Base-by-base conservation (phyloP, 2,888 invertebrate species). In the Papilio gigon region DNA sequence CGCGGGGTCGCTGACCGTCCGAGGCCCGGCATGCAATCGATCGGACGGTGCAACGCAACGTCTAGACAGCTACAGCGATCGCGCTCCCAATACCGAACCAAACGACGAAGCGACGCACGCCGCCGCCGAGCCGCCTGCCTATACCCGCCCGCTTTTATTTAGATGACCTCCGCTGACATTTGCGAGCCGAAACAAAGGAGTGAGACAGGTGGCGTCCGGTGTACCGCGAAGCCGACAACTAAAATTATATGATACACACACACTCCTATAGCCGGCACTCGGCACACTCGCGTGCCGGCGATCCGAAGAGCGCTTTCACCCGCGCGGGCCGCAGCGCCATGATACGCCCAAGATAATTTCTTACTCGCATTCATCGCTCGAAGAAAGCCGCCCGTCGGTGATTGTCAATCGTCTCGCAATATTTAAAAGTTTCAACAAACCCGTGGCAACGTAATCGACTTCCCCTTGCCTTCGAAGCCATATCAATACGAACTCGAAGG, bases 81-180 rank as follows among this genome's bases (percentile, higher is more conserved):
- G 84, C 83, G 80, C 82, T 84, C 88, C 89, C 80, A 90, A 87
- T 85, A 83, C 81, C 53, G 53, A 56, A 56, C 27, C 30, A 30
- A 56, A 56, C 53, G 53, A 56, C 53, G 53, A 30, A 56, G 30
- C 53, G 9, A 50, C 50, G 50, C 50, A 50, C 47, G 47, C 22
- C 47, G 47, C 14, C 44, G 44, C 20, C 20, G 44, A 50, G 82
- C 85, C 83, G 86, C 88, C 86, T 86, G 86, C 88, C 86, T 86
- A 83, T 82, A 85, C 76, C 53, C 53, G 17, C 53, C 53, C 83
- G 83, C 85, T 86, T 90, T 87, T 89, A 90, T 91, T 91, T 90
- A 90, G 90, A 91, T 87, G 90, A 91, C 90, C 91, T 92, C 88
- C 78, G 77, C 82, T 89, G 91, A 90, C 91, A 90, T 92, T 91